Conservation (phyloP, 2,797 vertebrate genomes). For the Schizopygopsis malacanthus region DNA sequence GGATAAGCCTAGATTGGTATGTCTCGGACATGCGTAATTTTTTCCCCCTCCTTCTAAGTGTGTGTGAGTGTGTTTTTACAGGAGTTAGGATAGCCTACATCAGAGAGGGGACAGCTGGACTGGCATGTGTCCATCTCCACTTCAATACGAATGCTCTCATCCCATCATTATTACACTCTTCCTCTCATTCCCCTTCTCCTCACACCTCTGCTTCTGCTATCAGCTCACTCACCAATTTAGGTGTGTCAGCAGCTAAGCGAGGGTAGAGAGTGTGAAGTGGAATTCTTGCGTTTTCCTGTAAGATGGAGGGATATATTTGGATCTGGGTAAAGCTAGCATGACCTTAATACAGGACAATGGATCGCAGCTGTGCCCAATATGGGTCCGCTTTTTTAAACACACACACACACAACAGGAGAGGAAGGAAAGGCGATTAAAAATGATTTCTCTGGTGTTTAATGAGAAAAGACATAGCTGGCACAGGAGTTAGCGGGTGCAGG, state of each 20-base stretch:
- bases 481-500: conserved; percentile 58
- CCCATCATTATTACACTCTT: conserved; percentile 44
- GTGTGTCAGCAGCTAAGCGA: conserved; percentile 47
- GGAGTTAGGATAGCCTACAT: conserved; percentile 8
- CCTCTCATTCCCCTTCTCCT: conserved; percentile 32
- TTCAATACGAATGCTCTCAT: conserved; percentile 11
- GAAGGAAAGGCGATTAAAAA: conserved; percentile 48
- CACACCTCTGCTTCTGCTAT: conserved; percentile 49
- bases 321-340: conserved; percentile 64
- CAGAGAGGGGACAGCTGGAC: conserved; percentile 40
- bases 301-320: conserved; percentile 51
- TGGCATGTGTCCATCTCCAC: conserved; percentile 26
- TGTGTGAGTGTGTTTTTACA: conserved; percentile 38
- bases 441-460: conserved; percentile 60
- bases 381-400: conserved; percentile 42
- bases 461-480: conserved; percentile 60
- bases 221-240: conserved; percentile 29
- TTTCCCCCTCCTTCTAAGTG: conserved; percentile 42
- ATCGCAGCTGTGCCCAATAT: conserved; percentile 69
- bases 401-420: conserved; percentile 36
- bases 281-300: conserved; percentile 40
- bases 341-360: conserved; percentile 70
- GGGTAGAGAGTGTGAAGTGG: conserved; percentile 35
- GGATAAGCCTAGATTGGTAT: conserved; percentile 59
- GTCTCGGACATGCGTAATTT: conserved; percentile 47